phyloP scores from a whole-genome alignment of 2,888 invertebrate species.

The Diadegma fenestrale region DNA sequence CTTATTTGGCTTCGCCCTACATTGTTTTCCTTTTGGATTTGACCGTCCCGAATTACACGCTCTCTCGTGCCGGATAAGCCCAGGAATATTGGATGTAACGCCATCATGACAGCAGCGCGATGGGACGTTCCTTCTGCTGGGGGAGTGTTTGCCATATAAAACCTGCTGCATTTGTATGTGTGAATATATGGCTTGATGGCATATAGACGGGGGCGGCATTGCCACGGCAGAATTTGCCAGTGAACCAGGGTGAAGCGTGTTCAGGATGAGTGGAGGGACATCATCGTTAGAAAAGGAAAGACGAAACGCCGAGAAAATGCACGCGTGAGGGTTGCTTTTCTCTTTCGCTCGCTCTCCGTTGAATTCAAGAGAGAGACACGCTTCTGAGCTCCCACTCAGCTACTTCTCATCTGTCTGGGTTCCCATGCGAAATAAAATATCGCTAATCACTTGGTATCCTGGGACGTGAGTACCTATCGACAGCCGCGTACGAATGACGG shows the following conservation, averaged over 20 bases:
- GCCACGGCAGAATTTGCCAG: constrained; percentile 30
- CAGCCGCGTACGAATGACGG: constrained; percentile 50
- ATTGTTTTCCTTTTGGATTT: constrained; percentile 73
- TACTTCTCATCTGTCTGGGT: constrained; percentile 84
- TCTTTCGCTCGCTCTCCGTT: constrained; percentile 74
- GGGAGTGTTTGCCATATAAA: constrained; percentile 66
- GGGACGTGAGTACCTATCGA: constrained; percentile 79
- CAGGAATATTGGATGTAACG: constrained; percentile 80
- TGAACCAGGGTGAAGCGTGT: constrained; percentile 61
- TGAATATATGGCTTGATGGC: constrained; percentile 25
- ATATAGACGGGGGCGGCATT: constrained; percentile 38
- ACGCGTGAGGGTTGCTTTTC: constrained; percentile 60
- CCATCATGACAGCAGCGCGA: constrained; percentile 77
- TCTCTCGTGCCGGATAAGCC: constrained; percentile 67
- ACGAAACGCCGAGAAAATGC: constrained; percentile 70
- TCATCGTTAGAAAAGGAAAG: constrained; percentile 65
- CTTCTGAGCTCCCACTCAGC: constrained; percentile 84
- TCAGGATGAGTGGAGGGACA: constrained; percentile 33
- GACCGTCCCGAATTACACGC: constrained; percentile 75
- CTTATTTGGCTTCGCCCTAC: constrained; percentile 24
- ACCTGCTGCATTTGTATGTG: constrained; percentile 28
- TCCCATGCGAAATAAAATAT: constrained; percentile 85
- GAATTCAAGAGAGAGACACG: constrained; percentile 77
- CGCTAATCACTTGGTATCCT: constrained; percentile 83
- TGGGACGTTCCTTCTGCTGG: constrained; percentile 64